These are phyloP conservation scores for Linnaemya vulpina DNA, from an alignment of 2,888 invertebrate genomes.

Conservation along the genomic window DNA sequence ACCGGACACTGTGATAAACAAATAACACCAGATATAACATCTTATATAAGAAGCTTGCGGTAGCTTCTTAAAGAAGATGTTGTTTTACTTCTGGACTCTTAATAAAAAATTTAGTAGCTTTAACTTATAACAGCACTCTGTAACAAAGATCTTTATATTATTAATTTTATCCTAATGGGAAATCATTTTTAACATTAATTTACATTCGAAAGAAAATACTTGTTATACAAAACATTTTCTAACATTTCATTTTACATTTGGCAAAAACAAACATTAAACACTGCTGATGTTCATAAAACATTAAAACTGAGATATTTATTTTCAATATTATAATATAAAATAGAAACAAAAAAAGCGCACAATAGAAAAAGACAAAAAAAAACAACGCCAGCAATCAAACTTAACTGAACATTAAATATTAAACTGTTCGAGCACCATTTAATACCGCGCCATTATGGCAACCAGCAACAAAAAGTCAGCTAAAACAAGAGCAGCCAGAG, in stretches of 20 bases:
- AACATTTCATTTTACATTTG: conserved; percentile 42
- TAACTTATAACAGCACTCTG: no score
- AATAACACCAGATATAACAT: no score
- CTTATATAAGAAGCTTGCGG: no score
- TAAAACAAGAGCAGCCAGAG: background rate
- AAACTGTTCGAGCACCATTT: conserved; percentile 62
- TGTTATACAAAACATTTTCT: conserved; percentile 7
- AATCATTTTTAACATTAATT: background rate
- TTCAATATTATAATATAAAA: conserved; percentile 54
- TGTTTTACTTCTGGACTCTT: no score
- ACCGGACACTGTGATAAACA: no score
- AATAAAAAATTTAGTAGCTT: no score
- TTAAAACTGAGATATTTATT: conserved; percentile 54
- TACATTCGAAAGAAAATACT: conserved; percentile 11
- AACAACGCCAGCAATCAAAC: conserved; percentile 53
- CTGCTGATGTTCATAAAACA: conserved; percentile 35
- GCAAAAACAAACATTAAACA: conserved; percentile 32
- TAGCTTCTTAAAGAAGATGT: no score
- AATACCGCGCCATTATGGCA: conserved; percentile 47
- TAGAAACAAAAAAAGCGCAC: conserved; percentile 3
- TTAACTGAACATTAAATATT: conserved; percentile 62
- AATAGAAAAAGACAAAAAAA: background rate
- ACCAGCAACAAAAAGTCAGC: conserved; percentile 34
- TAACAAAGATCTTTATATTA: no score
- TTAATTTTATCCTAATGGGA: background rate